Conservation (phyloP, 35 echinoderm and acorn worm genomes). For the Chiridota heheva region DNA sequence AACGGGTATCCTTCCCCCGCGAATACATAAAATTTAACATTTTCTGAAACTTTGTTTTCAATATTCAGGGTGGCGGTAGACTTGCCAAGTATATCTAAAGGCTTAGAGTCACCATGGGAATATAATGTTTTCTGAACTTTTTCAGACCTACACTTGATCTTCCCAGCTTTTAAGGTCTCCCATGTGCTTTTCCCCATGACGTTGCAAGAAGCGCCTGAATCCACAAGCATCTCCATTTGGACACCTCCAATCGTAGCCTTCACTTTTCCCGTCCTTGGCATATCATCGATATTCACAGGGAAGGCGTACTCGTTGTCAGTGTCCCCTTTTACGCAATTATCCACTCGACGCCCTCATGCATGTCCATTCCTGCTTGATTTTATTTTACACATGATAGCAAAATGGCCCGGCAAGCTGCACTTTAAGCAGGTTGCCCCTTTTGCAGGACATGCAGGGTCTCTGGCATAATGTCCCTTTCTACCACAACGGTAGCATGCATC, state of each 20-base stretch:
- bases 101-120: too few relatives aligned
- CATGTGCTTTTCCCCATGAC: slow-evolving; percentile 9
- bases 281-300: neutral
- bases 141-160: slow-evolving; percentile 26
- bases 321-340: neutral
- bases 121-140: too few relatives aligned
- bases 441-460: neutral
- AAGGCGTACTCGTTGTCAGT: neutral
- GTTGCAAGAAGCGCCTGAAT: too few relatives aligned
- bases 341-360: neutral
- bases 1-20: slow-evolving; percentile 44
- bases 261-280: neutral
- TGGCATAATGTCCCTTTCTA: neutral
- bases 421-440: neutral
- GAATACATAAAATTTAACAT: slow-evolving; percentile 52
- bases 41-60: neutral
- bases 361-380: neutral
- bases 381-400: slow-evolving; percentile 6
- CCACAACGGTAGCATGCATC: slow-evolving; percentile 20
- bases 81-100: too few relatives aligned
- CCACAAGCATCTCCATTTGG: too few relatives aligned
- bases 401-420: slow-evolving; percentile 3
- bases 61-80: slow-evolving; percentile 18
- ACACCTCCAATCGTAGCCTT: too few relatives aligned
- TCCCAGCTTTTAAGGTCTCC: slow-evolving; percentile 34